Conservation (phyloP, 2,797 vertebrate species). For the Nothura maculosa region DNA sequence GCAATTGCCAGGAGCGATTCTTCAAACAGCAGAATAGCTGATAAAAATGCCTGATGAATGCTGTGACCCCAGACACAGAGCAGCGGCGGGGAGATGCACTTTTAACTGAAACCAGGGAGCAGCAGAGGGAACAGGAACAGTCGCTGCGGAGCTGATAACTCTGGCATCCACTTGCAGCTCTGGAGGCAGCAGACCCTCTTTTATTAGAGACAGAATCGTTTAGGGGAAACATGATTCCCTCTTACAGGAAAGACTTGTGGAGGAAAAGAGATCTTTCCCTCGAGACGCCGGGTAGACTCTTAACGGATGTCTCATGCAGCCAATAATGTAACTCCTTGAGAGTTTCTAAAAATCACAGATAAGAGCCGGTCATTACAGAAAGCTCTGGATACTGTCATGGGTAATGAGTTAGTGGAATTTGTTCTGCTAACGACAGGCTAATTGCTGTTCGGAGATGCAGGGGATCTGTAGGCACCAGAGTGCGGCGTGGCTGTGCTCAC, state of each 20-base stretch:
- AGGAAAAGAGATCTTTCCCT: not conserved
- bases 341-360: not conserved
- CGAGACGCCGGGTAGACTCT: not conserved
- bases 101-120: not conserved
- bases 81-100: accelerated
- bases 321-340: not conserved
- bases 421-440: not conserved
- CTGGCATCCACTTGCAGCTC: not conserved
- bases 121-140: not conserved
- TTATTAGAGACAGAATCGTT: not conserved
- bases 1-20: not conserved
- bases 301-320: not conserved
- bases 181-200: not conserved
- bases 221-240: not conserved
- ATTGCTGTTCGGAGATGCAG: not conserved
- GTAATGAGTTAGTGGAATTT: not conserved
- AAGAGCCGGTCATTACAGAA: not conserved
- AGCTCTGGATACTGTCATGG: conserved; percentile 6
- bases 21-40: not conserved
- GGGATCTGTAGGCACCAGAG: not conserved
- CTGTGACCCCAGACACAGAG: accelerated
- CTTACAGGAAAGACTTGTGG: not conserved
- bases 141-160: not conserved
- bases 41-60: not conserved
- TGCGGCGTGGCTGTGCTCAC: not conserved